Percentiles rank a stretch among this genome's conserved stretches.
Conservation (phyloP, 2,888 invertebrate genomes). For the Tetramorium bicarinatum region DNA sequence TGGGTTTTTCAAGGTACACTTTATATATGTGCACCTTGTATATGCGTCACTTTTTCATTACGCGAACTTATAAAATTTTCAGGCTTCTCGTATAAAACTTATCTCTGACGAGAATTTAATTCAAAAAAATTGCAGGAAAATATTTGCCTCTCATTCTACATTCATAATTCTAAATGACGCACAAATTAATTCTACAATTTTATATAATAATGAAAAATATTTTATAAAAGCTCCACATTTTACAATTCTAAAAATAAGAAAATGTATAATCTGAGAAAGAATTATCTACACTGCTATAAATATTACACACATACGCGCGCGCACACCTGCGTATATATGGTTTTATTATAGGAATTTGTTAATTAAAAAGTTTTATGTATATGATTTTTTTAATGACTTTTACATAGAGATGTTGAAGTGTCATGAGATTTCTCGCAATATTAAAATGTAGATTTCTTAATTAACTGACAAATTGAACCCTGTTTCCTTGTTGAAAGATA, state of each 20-base stretch:
- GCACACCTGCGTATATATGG: background rate
- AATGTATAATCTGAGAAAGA: background rate
- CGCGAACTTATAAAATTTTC: conserved; percentile 14
- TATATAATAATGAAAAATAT: background rate
- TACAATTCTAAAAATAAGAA: background rate
- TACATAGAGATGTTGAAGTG: background rate
- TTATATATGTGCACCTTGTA: background rate
- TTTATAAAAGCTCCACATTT: background rate
- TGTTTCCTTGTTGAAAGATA: background rate
- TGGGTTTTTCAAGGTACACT: background rate
- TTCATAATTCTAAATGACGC: background rate
- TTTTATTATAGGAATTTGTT: background rate
- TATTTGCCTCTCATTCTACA: conserved; percentile 13
- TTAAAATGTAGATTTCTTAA: background rate
- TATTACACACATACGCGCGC: background rate
- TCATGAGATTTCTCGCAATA: background rate
- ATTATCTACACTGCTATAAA: background rate
- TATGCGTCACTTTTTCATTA: conserved; percentile 10
- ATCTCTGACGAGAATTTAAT: conserved; percentile 1
- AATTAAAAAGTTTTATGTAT: background rate
- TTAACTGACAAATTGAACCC: background rate
- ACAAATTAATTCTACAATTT: background rate
- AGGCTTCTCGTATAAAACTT: conserved; percentile 9
- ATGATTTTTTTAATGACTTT: background rate
- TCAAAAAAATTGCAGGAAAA: conserved; percentile 11